phyloP scores from a whole-genome alignment of 2,797 vertebrate genomes.

The Stomatorhinus walkeri region DNA sequence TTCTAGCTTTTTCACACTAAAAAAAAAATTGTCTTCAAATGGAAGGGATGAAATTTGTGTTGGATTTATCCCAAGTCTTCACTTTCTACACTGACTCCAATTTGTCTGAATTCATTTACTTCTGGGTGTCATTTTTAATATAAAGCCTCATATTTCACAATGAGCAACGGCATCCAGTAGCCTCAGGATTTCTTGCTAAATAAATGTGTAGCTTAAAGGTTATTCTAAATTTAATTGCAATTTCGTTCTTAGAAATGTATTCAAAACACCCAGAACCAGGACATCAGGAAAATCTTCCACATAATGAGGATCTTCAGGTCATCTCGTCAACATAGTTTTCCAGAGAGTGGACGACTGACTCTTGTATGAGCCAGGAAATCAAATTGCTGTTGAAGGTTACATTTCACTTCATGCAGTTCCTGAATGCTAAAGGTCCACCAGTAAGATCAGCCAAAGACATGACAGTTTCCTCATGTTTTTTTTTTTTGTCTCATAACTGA shows the following conservation, averaged over 20 bases:
- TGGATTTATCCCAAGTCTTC: neutral
- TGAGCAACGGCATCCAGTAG: neutral
- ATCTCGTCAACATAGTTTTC: neutral
- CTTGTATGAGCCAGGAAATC: neutral
- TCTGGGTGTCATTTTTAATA: neutral
- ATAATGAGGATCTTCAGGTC: neutral
- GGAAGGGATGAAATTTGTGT: neutral
- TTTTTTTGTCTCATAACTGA: neutral
- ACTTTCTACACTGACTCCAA: neutral
- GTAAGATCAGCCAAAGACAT: neutral
- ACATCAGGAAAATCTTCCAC: neutral
- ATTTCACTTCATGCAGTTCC: neutral
- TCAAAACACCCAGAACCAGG: neutral
- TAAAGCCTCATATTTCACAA: neutral
- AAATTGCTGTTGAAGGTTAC: neutral
- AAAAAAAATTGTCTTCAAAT: neutral
- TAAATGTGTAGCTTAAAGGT: neutral
- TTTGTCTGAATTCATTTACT: neutral
- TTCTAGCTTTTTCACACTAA: neutral
- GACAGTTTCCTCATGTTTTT: neutral
- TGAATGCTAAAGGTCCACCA: neutral
- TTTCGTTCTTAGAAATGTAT: neutral
- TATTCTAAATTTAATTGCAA: neutral
- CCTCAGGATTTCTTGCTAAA: neutral
- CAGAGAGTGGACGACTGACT: neutral